Base-by-base conservation (phyloP, 1,140 invertebrate species). In the Pinna nobilis region DNA sequence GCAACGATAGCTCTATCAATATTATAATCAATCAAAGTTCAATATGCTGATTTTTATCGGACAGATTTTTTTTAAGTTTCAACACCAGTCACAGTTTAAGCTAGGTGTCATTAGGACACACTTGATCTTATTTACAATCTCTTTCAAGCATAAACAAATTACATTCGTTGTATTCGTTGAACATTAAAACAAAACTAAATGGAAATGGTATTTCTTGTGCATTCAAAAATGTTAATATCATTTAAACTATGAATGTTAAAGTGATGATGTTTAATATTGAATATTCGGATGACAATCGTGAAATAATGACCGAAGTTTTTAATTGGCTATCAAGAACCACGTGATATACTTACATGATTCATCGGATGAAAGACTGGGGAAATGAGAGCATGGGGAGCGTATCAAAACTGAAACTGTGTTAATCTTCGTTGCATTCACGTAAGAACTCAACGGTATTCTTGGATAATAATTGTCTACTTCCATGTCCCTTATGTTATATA, bases 261-360 rank as follows among this genome's bases (percentile, higher is more conserved):
- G 15, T 7, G 7, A 11, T 33, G n/a, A 2, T 28, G 6, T 25
- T 32, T 59, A 15, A 7, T 59, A 32, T 59, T 20, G 39, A n/a
- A 9, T 44, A 11, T 30, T 25, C 1, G 13, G 13, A 1, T 15
- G 51, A n/a, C 28, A 1, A 23, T 3, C 4, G 23, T 23, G 15
- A 37, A 39, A 15, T 3, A 9, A 41, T 57, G 4, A 50, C 44
- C 15, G 30, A 61, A 28, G 23, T n/a, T n/a, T n/a, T n/a, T n/a
- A n/a, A n/a, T n/a, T n/a, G n/a, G n/a, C n/a, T n/a, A n/a, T n/a
- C n/a, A n/a, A n/a, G n/a, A n/a, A n/a, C n/a, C n/a, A 23, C 15
- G 9, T 65, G 39, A 4, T 50, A 41, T 69, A 78, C 82, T 80
- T 74, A 84, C 82, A 84, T 1, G 76, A 75, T 64, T 84, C 82